These are phyloP conservation scores for Aphaenogaster ashmeadi DNA, from an alignment of 1,140 invertebrate species.

Conservation along the genomic window DNA sequence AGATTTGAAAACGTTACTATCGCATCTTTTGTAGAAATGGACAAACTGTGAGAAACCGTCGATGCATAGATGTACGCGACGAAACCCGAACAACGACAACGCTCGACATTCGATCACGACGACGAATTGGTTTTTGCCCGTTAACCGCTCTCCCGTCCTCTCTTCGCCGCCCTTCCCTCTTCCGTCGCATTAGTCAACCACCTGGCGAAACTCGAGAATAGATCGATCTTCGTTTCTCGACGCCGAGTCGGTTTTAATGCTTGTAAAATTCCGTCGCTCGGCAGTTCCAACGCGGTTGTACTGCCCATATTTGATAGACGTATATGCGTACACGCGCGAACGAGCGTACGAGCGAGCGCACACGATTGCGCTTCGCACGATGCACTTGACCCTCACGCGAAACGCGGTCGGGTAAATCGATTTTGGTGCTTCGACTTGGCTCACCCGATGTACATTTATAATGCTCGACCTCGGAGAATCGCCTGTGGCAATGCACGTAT, in stretches of 20 bases:
- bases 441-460: conserved; percentile 76
- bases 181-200: conserved; percentile 70
- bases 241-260: conserved; percentile 60
- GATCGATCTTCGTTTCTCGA: conserved; percentile 74
- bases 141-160: conserved; percentile 59
- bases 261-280: conserved; percentile 46
- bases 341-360: neutral
- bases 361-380: conserved; percentile 17
- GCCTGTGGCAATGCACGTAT: conserved; percentile 72
- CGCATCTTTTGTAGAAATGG: neutral
- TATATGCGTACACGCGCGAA: too few species aligned
- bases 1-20: neutral
- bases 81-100: conserved; percentile 68
- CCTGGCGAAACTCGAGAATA: conserved; percentile 71
- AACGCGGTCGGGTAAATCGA: conserved; percentile 69
- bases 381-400: conserved; percentile 73
- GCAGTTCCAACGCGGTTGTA: conserved; percentile 20
- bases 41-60: neutral
- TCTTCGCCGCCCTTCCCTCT: neutral
- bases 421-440: conserved; percentile 68
- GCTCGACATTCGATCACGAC: conserved; percentile 74
- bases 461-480: conserved; percentile 67
- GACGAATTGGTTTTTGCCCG: conserved; percentile 78
- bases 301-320: neutral
- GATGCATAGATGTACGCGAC: conserved; percentile 54